Evolutionary conservation across 2,797 vertebrate species (phyloP), one percentile per base, ranked within the genome.

Genomic region (Sebastes matsubarae): DNA sequence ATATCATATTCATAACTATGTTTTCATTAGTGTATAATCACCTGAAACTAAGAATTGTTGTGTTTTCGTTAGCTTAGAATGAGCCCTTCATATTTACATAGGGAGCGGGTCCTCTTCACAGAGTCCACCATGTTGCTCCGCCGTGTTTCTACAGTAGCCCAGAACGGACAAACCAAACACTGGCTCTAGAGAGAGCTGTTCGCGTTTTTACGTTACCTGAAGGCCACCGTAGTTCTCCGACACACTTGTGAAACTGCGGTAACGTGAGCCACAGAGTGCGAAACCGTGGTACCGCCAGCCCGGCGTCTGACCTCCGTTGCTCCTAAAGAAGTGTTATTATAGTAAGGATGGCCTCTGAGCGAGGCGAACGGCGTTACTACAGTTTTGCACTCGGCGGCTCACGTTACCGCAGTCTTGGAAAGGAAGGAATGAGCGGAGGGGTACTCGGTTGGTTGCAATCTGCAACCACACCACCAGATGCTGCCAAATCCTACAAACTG

Each of bases 281-380:
- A 52, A 52, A 52, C 18, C 18, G 8, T 52, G 46, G 18, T 20
- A 52, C 46, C 18, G 46, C 46, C 18, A 52, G 18, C 18, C 46
- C 0, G 8, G 2, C 8, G 46, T 52, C 46, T 52, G 46, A 20
- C 46, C 0, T 0, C 46, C 8, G 0, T 50, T 52, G 2, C 46
- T n/a, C 18, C 46, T 50, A 50, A 50, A 50, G 46, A n/a, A n/a
- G 8, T 50, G 46, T 9, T 50, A 1, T 50, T 50, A 50, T n/a
- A 7, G 6, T 50, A 50, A 50, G 16, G 46, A 50, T 50, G 18
- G 8, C 46, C 18, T 52, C 8, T 52, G 46, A 52, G 18, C 18
- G 4, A 52, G 46, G 18, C 8, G 8, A n/a, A 52, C 18, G 18
- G 8, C 18, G 46, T 52, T 50, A 50, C 46, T 8, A 50, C 18